These are phyloP conservation scores for Mesodorylaimus sp. DNA, from an alignment of 2,888 invertebrate genomes.

Conservation along the genomic window DNA sequence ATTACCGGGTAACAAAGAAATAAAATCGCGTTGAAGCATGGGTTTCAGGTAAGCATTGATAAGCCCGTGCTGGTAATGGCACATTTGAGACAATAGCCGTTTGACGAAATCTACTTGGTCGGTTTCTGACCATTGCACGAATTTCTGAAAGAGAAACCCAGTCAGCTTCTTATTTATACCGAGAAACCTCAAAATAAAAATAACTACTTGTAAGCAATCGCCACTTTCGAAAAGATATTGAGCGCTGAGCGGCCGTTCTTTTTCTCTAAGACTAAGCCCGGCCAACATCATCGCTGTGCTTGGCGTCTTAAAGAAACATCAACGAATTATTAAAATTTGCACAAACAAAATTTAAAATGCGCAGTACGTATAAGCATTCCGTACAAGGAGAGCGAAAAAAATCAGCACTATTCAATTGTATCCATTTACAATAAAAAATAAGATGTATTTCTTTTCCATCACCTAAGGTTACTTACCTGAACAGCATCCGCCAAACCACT, in stretches of 20 bases:
- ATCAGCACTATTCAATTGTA: no score
- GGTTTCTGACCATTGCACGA: conserved; percentile 45
- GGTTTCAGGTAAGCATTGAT: conserved; percentile 93
- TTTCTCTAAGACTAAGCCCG: conserved; percentile 2
- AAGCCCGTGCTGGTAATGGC: conserved; percentile 96
- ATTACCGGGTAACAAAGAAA: conserved; percentile 80
- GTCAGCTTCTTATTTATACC: neutral
- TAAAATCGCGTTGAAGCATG: conserved; percentile 96
- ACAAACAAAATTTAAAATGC: no score
- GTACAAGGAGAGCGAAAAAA: no score
- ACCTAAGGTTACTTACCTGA: no score
- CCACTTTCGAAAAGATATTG: conserved; percentile 2
- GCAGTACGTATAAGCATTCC: no score
- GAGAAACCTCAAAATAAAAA: neutral
- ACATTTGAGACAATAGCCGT: conserved; percentile 80
- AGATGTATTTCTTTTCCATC: no score
- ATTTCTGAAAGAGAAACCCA: conserved; percentile 19
- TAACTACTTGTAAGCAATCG: neutral
- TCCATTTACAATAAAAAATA: no score
- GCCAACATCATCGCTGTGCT: conserved; percentile 8
- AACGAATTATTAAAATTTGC: no score
- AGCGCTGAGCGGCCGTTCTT: conserved; percentile 1
- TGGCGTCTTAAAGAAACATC: neutral
- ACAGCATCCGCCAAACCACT: no score
- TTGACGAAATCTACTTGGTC: conserved; percentile 94